These are phyloP conservation scores for Mastomys natalensis DNA, from an alignment of 2,113 vertebrate species.

Conservation along the genomic window DNA sequence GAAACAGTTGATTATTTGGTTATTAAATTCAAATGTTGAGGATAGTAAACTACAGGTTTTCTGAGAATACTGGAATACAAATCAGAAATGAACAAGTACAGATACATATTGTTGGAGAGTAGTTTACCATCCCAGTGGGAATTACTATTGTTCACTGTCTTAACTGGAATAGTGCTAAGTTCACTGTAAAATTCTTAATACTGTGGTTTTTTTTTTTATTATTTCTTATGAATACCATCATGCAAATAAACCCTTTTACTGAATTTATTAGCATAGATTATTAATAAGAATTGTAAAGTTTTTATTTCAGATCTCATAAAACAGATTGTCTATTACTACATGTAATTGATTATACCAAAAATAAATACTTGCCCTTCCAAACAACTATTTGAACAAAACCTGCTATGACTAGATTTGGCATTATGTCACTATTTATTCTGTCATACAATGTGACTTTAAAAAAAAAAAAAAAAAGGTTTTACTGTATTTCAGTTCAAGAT, in stretches of 20 bases:
- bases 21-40: slow-evolving; percentile 16
- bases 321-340: background rate
- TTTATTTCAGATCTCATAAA: background rate
- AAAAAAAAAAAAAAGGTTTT: slow-evolving; percentile 6
- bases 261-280: background rate
- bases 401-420: background rate
- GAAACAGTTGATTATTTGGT: slow-evolving; percentile 40
- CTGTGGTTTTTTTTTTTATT: background rate
- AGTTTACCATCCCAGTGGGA: background rate
- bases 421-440: background rate
- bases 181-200: slow-evolving; percentile 42
- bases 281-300: background rate
- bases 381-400: background rate
- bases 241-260: background rate
- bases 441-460: background rate
- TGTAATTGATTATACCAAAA: background rate
- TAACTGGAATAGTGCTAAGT: background rate
- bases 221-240: background rate
- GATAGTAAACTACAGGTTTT: background rate
- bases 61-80: slow-evolving; percentile 10
- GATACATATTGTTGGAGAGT: background rate
- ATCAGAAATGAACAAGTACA: background rate
- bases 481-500: slow-evolving; percentile 30
- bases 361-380: background rate
- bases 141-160: background rate